These are phyloP conservation scores for Barypeithes pellucidus DNA, from an alignment of 2,888 invertebrate genomes.

Conservation along the genomic window DNA sequence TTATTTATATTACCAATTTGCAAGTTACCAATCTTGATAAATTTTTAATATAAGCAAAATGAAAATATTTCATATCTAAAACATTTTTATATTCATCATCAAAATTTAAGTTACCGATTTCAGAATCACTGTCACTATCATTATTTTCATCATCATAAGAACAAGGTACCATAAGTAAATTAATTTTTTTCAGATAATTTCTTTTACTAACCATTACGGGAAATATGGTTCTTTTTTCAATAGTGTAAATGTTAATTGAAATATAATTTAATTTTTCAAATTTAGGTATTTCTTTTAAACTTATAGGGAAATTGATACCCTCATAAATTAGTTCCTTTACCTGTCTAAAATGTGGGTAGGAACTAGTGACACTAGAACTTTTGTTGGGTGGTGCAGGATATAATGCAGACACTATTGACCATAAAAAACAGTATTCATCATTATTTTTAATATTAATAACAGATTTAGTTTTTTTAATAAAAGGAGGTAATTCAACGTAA, in stretches of 20 bases:
- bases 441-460: slow-evolving; percentile 61
- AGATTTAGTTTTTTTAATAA: slow-evolving; percentile 55
- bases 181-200: neutral
- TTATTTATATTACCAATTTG: slow-evolving; percentile 4
- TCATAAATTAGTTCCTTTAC: neutral
- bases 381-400: neutral
- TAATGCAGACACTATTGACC: slow-evolving; percentile 6
- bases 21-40: neutral
- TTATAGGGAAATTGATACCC: neutral
- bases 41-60: slow-evolving; percentile 22
- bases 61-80: neutral
- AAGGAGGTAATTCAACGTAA: too few relatives aligned
- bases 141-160: neutral
- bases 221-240: neutral
- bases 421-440: too few relatives aligned
- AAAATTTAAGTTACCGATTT: neutral
- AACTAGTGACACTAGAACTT: neutral
- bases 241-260: neutral
- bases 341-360: neutral
- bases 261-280: neutral
- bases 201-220: neutral
- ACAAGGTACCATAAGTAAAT: neutral
- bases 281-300: neutral
- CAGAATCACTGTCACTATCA: neutral
- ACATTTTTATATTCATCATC: neutral